phyloP scores from a whole-genome alignment of 2,888 invertebrate genomes.

The Clivina fossor region DNA sequence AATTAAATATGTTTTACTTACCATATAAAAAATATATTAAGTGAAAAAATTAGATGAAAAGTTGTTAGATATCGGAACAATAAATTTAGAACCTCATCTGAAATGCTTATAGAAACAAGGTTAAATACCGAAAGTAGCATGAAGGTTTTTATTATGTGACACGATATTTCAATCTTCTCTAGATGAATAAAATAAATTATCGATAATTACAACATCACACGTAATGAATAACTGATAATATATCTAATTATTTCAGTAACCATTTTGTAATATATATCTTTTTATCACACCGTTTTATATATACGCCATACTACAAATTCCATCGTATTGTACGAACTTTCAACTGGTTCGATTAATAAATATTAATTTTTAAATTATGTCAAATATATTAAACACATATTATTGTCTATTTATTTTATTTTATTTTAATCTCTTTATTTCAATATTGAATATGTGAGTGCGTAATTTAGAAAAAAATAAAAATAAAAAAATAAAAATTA shows the following conservation, averaged over 20 bases:
- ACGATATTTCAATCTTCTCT: conserved; percentile 3
- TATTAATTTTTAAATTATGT: no score
- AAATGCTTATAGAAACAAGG: conserved; percentile 3
- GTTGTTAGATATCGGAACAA: conserved; percentile 2
- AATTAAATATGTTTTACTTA: not conserved
- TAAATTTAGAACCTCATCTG: not conserved
- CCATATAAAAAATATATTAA: not conserved
- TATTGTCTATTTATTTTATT: not conserved
- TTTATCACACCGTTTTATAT: not conserved
- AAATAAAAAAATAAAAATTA: no score
- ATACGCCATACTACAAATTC: not conserved
- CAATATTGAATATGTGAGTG: no score
- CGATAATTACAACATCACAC: conserved; percentile 1
- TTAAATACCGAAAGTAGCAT: conserved; percentile 3
- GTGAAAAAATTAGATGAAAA: not conserved
- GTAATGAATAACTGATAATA: conserved; percentile 18
- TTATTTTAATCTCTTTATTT: no score
- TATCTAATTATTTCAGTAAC: not conserved
- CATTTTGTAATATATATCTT: conserved; percentile 14
- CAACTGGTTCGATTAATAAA: not conserved
- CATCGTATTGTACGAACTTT: not conserved
- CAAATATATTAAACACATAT: not conserved
- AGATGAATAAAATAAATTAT: conserved; percentile 1
- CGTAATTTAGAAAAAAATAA: no score
- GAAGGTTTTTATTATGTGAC: not conserved